Evolutionary conservation across 2,888 invertebrate genomes (phyloP).

Genomic region (Trissoscelio sp.): DNA sequence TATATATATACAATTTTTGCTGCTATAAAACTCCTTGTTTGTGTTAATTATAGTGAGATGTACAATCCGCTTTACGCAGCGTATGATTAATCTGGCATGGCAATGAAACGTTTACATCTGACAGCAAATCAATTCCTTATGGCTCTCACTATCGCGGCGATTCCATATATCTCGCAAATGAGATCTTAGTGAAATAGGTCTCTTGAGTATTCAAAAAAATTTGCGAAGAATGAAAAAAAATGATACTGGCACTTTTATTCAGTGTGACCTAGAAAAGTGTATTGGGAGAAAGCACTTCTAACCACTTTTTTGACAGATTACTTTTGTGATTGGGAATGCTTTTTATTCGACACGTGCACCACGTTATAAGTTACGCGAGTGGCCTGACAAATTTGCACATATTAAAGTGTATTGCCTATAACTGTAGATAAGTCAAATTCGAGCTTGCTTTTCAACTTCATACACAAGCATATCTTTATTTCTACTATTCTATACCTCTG

Average conservation of each 20-base stretch:
- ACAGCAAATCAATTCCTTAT: conserved; percentile 20
- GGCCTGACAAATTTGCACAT: not conserved
- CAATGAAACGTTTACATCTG: conserved; percentile 2
- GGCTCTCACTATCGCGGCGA: too few species aligned
- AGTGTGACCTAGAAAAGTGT: conserved; percentile 23
- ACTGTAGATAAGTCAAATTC: not conserved
- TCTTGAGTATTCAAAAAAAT: conserved; percentile 19
- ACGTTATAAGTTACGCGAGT: conserved; percentile 2
- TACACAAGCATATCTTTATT: not conserved
- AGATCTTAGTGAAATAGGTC: conserved; percentile 31
- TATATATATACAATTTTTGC: not conserved
- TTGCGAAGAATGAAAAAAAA: conserved; percentile 1
- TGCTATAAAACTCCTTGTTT: not conserved
- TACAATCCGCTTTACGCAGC: not conserved
- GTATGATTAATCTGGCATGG: not conserved
- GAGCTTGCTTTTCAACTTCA: not conserved
- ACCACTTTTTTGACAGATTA: conserved; percentile 46
- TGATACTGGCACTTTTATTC: conserved; percentile 26
- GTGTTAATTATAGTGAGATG: not conserved
- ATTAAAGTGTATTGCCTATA: not conserved
- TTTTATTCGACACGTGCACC: conserved; percentile 38
- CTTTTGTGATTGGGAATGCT: conserved; percentile 33
- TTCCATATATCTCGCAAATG: conserved; percentile 24
- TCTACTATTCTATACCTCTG: too few species aligned
- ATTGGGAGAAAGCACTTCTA: conserved; percentile 27